A percentile compares a stretch with the other conserved stretches of the same genome.
These are phyloP conservation scores for Crambe crambe DNA, from an alignment of 37 sponge, comb jelly and placozoan species.

Conservation along the genomic window DNA sequence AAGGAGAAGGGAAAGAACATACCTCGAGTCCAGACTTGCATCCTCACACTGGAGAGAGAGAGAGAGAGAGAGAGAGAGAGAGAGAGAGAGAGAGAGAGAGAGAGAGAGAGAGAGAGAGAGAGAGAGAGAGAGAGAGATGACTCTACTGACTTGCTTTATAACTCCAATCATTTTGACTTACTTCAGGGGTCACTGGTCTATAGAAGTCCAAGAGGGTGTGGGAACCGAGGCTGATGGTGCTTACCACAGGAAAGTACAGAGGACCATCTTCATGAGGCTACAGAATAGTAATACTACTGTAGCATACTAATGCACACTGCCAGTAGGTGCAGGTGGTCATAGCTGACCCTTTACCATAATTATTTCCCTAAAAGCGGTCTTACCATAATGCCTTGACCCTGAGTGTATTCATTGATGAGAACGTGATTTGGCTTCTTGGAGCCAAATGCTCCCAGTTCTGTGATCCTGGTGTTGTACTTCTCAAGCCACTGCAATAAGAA, in stretches of 20 bases:
- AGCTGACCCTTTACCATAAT: neutral
- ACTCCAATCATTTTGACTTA: neutral
- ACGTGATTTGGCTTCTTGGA: constrained; percentile 86
- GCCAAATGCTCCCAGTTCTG: constrained; percentile 66
- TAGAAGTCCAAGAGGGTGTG: constrained; percentile 88
- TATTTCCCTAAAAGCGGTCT: neutral
- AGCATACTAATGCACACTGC: neutral
- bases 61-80: neutral
- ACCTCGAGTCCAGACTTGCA: constrained; percentile 54
- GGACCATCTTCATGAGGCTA: constrained; percentile 98
- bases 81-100: neutral
- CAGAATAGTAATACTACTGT: neutral
- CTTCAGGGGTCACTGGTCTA: constrained; percentile 6
- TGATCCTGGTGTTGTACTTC: constrained; percentile 27
- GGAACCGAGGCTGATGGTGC: constrained; percentile 93
- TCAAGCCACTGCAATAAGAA: constrained; percentile 77
- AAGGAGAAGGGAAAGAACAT: constrained; percentile 82
- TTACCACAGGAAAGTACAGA: constrained; percentile 85
- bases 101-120: no score
- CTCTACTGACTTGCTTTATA: neutral
- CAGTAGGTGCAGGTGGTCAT: neutral
- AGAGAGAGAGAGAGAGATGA: no score
- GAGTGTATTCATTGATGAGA: constrained; percentile 94
- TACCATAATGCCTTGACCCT: constrained; percentile 98
- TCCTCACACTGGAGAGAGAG: neutral